phyloP scores from a whole-genome alignment of 2,888 invertebrate species.

The Drosophila pseudotalamancana region DNA sequence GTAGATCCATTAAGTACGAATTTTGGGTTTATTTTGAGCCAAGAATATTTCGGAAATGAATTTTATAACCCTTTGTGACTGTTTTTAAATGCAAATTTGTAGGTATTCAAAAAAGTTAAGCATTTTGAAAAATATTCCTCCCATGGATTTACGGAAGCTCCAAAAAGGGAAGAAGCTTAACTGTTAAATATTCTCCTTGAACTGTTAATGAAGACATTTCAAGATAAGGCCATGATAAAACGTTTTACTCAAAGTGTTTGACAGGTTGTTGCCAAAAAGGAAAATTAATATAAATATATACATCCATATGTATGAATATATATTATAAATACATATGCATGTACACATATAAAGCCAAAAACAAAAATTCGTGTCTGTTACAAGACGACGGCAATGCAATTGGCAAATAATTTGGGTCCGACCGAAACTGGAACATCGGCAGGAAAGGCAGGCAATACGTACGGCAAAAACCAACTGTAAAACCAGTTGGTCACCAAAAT shows the following conservation, averaged over 20 bases:
- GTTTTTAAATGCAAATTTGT: no score
- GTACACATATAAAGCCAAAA: background rate
- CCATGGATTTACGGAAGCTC: background rate
- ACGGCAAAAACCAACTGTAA: constrained; percentile 44
- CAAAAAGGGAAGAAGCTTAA: background rate
- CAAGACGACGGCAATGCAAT: constrained; percentile 13
- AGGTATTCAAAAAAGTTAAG: no score
- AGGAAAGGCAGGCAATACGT: constrained; percentile 29
- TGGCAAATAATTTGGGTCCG: constrained; percentile 22
- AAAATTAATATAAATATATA: no score
- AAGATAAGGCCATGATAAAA: constrained; percentile 18
- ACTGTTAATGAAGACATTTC: constrained; percentile 6
- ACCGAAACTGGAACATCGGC: constrained; percentile 41
- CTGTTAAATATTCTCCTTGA: constrained; percentile 8
- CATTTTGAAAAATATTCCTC: background rate
- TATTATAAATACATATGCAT: no score
- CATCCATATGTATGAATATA: no score
- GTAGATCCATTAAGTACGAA: no score
- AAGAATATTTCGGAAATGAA: no score
- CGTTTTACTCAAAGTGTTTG: background rate
- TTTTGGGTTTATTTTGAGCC: no score
- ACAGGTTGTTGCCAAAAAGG: constrained; percentile 1
- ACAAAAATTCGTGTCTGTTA: background rate
- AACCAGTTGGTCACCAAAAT: constrained; percentile 56
- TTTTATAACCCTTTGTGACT: no score